A percentile compares a stretch with the other conserved stretches of the same genome.
Conservation (phyloP, 2,113 vertebrate species). For the Erythrolamprus reginae region DNA sequence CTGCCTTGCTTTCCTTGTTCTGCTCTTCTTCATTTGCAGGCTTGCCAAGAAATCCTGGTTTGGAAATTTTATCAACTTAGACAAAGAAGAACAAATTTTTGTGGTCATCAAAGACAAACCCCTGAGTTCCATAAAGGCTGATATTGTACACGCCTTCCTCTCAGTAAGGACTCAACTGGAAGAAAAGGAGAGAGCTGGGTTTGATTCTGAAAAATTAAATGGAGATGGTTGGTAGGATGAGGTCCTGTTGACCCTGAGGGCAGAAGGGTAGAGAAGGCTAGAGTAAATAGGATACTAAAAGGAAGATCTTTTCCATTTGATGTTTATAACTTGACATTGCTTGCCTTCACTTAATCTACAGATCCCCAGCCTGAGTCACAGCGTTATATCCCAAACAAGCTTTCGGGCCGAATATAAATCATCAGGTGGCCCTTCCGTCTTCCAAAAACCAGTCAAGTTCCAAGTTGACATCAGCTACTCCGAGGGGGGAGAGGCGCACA, state of each 20-base stretch:
- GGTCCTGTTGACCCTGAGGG: not conserved
- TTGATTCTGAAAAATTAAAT: too few relatives aligned
- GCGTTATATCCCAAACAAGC: conserved; percentile 90
- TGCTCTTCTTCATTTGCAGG: conserved; percentile 52
- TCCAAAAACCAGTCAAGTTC: conserved; percentile 93
- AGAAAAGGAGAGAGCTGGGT: too few relatives aligned
- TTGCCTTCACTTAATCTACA: conserved; percentile 46
- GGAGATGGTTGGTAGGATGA: too few relatives aligned
- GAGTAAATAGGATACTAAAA: not conserved
- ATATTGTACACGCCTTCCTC: conserved; percentile 91
- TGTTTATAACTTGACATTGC: not conserved
- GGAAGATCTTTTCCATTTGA: not conserved
- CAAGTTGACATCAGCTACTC: conserved; percentile 92
- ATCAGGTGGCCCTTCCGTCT: conserved; percentile 87
- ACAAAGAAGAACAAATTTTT: conserved; percentile 93
- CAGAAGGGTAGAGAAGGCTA: too few relatives aligned
- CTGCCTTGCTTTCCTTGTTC: not conserved
- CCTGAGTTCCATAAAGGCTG: conserved; percentile 90
- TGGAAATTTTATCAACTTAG: conserved; percentile 89
- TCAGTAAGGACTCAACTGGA: conserved; percentile 67
- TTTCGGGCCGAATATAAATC: conserved; percentile 91
- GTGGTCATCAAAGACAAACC: conserved; percentile 91
- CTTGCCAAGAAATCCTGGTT: conserved; percentile 93
- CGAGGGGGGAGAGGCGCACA: conserved; percentile 78
- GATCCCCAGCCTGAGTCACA: conserved; percentile 94